Evolutionary conservation across 2,888 invertebrate genomes (phyloP).

Genomic region (Agonum fuliginosum): DNA sequence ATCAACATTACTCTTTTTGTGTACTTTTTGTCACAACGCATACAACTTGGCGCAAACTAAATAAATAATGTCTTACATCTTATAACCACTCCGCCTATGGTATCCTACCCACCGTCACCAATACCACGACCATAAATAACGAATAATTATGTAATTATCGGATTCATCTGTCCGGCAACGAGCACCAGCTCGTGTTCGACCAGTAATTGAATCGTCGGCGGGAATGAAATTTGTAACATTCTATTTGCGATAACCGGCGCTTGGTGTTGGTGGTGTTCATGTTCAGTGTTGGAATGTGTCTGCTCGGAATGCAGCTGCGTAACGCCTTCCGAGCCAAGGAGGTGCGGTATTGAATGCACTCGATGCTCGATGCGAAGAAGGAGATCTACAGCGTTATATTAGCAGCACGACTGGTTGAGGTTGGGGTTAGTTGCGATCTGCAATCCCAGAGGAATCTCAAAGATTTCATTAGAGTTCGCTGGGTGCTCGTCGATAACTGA

Average conservation of each 20-base stretch:
- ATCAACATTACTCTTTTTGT: no score
- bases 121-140: conserved; percentile 34
- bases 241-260: conserved; percentile 49
- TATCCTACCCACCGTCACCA: neutral
- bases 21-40: no score
- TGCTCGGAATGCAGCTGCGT: conserved; percentile 41
- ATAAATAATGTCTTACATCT: no score
- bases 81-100: no score
- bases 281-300: conserved; percentile 30
- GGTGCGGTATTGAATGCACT: neutral
- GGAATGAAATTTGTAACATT: conserved; percentile 59
- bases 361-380: neutral
- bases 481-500: no score
- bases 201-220: conserved; percentile 56
- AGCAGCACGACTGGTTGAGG: no score
- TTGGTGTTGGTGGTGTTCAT: neutral
- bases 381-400: no score
- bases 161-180: neutral
- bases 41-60: no score
- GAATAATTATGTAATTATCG: conserved; percentile 56
- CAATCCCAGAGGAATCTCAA: no score
- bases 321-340: conserved; percentile 11
- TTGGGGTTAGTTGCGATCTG: no score
- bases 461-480: no score
- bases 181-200: conserved; percentile 35